Evolutionary conservation across 1,140 invertebrate species (phyloP).

Genomic region (Pseudomyrmex concolor): DNA sequence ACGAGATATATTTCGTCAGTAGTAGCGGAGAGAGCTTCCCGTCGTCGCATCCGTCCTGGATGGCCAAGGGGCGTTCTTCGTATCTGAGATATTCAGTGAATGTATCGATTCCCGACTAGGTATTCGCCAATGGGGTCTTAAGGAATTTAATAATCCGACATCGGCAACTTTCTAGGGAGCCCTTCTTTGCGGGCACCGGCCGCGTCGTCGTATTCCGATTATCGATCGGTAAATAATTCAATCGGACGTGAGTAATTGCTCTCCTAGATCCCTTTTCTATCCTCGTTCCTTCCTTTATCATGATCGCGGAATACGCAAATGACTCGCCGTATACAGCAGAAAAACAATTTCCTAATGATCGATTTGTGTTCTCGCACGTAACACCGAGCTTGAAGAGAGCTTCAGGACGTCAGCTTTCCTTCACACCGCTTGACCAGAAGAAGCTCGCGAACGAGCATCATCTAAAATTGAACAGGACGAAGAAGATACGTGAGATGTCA

Average conservation of each 20-base stretch:
- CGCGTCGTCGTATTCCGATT: constrained; percentile 55
- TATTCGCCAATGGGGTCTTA: constrained; percentile 82
- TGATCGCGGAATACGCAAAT: constrained; percentile 35
- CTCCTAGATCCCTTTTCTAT: constrained; percentile 13
- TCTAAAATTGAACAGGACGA: no score
- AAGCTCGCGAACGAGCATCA: neutral
- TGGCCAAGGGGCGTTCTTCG: constrained; percentile 72
- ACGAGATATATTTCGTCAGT: constrained; percentile 30
- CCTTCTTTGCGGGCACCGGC: constrained; percentile 68
- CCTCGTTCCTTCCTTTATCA: neutral
- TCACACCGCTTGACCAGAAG: neutral
- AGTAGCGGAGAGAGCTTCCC: constrained; percentile 20
- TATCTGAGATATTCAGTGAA: constrained; percentile 84
- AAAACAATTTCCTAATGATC: constrained; percentile 43
- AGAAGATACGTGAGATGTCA: neutral
- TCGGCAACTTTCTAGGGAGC: constrained; percentile 80
- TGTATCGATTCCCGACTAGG: constrained; percentile 84
- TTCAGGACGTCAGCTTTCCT: no score
- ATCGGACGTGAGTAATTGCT: constrained; percentile 72
- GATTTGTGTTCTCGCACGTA: neutral
- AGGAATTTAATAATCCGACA: constrained; percentile 85
- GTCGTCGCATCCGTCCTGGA: constrained; percentile 50
- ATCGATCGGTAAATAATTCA: constrained; percentile 80
- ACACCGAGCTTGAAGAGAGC: no score
- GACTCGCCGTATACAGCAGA: constrained; percentile 18